These are phyloP conservation scores for Amyelois transitella DNA, from an alignment of 1,140 invertebrate genomes.

Conservation along the genomic window DNA sequence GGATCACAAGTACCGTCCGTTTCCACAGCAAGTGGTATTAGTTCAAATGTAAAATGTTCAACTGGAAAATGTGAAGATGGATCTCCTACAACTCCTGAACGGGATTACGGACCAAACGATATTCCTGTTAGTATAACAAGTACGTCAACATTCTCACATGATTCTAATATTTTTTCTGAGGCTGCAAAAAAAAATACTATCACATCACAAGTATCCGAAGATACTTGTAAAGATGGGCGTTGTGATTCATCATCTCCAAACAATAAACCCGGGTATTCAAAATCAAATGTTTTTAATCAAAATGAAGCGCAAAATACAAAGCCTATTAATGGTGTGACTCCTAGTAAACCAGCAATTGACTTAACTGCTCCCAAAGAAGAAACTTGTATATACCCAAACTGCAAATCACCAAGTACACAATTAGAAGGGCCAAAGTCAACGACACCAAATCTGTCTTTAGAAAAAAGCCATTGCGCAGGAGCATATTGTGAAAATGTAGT, in stretches of 20 bases:
- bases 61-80: conserved; percentile 18
- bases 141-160: not conserved
- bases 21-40: not conserved
- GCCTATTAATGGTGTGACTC: not conserved
- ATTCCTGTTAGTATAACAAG: conserved; percentile 16
- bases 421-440: not conserved
- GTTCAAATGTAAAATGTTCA: conserved; percentile 8
- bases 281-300: not conserved
- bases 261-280: not conserved
- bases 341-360: conserved; percentile 10
- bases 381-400: conserved; percentile 31
- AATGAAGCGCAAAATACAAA: not conserved
- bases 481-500: not conserved
- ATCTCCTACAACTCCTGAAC: not conserved
- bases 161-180: not conserved
- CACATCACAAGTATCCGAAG: not conserved
- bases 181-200: not conserved
- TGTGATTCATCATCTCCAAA: not conserved
- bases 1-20: not conserved
- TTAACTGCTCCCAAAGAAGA: conserved; percentile 27
- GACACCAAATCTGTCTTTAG: not conserved
- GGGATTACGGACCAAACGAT: conserved; percentile 21
- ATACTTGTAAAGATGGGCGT: not conserved
- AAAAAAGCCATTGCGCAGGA: not conserved
- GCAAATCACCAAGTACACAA: conserved; percentile 7